phyloP scores from a whole-genome alignment of 2,113 vertebrate species.

The Scomber japonicus region DNA sequence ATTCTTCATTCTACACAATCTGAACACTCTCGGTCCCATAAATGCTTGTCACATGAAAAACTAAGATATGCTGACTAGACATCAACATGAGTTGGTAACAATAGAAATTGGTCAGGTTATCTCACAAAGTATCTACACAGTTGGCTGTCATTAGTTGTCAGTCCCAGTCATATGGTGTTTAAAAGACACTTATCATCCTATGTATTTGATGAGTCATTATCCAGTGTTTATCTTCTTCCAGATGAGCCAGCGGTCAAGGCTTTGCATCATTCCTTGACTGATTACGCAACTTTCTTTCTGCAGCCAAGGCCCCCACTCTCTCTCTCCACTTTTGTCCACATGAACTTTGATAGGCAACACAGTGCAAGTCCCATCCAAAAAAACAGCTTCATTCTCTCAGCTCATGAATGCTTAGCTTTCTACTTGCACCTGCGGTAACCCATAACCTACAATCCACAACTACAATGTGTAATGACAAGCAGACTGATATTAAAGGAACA shows the following conservation, averaged over 20 bases:
- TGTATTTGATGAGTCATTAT: background rate
- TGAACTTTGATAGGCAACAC: background rate
- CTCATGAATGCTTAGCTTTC: background rate
- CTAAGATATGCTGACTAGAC: background rate
- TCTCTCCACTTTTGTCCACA: background rate
- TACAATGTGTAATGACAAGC: background rate
- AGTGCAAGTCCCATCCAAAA: background rate
- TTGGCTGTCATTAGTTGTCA: background rate
- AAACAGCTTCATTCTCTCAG: background rate
- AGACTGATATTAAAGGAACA: background rate
- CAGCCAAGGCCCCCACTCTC: background rate
- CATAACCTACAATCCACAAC: background rate
- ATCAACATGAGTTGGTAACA: constrained; percentile 3
- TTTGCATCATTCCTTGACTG: background rate
- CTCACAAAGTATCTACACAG: constrained; percentile 22
- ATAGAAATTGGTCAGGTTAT: constrained; percentile 12
- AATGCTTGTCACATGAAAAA: constrained; percentile 14
- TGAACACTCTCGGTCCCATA: background rate
- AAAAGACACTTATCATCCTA: background rate
- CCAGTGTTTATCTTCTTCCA: background rate
- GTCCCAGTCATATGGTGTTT: constrained; percentile 2
- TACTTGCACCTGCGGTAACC: background rate
- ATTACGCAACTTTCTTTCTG: background rate
- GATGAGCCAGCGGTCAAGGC: background rate
- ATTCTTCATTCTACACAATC: background rate